phyloP scores from a whole-genome alignment of 2,888 invertebrate genomes.

The Morpho helenor region DNA sequence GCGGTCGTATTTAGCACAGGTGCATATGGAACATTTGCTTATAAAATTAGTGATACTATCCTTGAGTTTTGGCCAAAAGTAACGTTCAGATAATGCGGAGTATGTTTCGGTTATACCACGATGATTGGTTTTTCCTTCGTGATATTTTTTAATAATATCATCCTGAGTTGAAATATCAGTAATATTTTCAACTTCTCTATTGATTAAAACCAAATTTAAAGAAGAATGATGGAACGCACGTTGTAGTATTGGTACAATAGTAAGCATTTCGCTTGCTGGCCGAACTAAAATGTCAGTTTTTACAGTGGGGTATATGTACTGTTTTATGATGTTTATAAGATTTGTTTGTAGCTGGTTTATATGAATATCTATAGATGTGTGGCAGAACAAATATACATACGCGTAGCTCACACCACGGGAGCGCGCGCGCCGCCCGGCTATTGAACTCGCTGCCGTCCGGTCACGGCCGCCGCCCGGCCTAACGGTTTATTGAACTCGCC shows the following conservation, averaged over 20 bases:
- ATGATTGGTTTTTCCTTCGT: slow-evolving; percentile 34
- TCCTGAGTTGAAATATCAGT: slow-evolving; percentile 29
- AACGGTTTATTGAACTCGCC: too few species aligned
- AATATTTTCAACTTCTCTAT: slow-evolving; percentile 28
- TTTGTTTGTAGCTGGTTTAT: too few species aligned
- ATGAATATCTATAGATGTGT: too few species aligned
- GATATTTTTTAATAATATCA: slow-evolving; percentile 31
- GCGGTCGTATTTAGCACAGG: slow-evolving; percentile 26
- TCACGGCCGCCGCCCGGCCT: too few species aligned
- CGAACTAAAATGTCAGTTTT: slow-evolving; percentile 29
- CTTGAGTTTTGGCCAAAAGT: slow-evolving; percentile 33
- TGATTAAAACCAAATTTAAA: slow-evolving; percentile 28
- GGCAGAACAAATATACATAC: too few species aligned
- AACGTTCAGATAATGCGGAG: slow-evolving; percentile 25
- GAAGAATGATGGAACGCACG: slow-evolving; percentile 27
- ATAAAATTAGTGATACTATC: slow-evolving; percentile 31
- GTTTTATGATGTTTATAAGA: slow-evolving; percentile 29
- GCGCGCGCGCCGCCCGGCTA: too few species aligned
- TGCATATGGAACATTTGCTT: slow-evolving; percentile 27
- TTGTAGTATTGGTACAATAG: slow-evolving; percentile 29
- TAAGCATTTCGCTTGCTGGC: too few species aligned
- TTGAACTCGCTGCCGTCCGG: not conserved
- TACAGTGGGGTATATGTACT: slow-evolving; percentile 32
- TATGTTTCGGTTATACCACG: slow-evolving; percentile 31
- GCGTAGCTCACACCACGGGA: too few species aligned